Percentiles rank a stretch among this genome's conserved stretches.
Conservation (phyloP, 2,797 vertebrate genomes). For the Synanceia verrucosa region DNA sequence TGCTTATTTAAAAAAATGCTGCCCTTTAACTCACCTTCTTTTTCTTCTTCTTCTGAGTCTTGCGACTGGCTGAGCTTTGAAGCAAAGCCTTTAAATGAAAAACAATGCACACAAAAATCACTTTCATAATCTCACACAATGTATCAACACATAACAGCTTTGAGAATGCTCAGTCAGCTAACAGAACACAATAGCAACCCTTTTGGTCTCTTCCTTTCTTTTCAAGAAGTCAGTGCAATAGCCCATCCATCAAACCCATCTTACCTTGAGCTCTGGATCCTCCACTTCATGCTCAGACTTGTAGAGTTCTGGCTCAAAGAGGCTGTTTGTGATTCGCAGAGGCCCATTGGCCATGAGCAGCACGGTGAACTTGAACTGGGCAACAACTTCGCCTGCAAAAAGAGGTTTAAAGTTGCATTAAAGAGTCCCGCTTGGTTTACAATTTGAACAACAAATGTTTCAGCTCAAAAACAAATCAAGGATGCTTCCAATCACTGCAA, state of each 20-base stretch:
- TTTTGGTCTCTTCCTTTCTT: background rate
- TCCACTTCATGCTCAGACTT: conserved; percentile 94
- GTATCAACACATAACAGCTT: conserved; percentile 14
- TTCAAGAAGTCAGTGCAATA: background rate
- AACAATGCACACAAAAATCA: background rate
- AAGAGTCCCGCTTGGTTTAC: background rate
- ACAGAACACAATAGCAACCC: background rate
- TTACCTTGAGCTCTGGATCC: conserved; percentile 93
- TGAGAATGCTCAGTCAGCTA: conserved; percentile 17
- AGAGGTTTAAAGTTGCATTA: conserved; percentile 15
- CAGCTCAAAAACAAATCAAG: too few relatives aligned
- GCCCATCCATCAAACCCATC: conserved; percentile 19
- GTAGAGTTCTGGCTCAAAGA: conserved; percentile 91
- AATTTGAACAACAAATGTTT: background rate
- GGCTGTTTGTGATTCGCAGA: conserved; percentile 92
- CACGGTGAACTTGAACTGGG: conserved; percentile 99
- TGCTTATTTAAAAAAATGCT: background rate
- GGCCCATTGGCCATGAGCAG: conserved; percentile 96
- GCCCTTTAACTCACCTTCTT: conserved; percentile 89
- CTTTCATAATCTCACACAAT: conserved; percentile 11
- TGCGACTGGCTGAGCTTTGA: conserved; percentile 96
- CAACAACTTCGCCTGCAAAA: conserved; percentile 90
- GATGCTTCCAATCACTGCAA: too few relatives aligned
- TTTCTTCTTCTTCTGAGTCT: conserved; percentile 99
- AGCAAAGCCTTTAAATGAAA: conserved; percentile 86